Evolutionary conservation across 2,888 invertebrate species (phyloP), one percentile per base, ranked within the genome.

Genomic region (Punctoribates punctum): DNA sequence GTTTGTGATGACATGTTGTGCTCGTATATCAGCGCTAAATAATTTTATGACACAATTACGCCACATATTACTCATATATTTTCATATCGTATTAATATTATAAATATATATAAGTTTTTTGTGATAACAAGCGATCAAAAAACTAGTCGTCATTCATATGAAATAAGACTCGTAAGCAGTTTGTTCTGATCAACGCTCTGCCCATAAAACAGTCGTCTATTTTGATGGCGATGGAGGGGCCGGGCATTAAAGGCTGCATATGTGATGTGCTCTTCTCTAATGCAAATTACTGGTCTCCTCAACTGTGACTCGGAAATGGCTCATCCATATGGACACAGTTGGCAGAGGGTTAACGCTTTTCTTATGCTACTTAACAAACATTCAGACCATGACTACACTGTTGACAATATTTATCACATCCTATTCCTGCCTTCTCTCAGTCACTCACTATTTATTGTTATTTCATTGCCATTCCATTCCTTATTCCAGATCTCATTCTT

Each of bases 341-440:
- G 65, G 29, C 65, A 34, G n/a, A 38, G 65, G 34, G 29, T 34
- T 34, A 34, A 38, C 27, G 29, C 17, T 65, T 34, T 65, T 65
- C 65, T 20, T 57, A 11, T 57, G 57, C 57, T 25, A 57, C 25
- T 65, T 38, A 34, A n/a, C 65, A 65, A 42, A 42, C 42, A 42
- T 42, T 42, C 34, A 65, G 13, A 15, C 29, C 20, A 15, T 34
- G n/a, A n/a, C 34, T 23, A 25, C 57, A 57, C 25, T 57, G 38
- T 65, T 65, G 65, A 65, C 65, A 65, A 65, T 65, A 65, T 65
- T 65, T 65, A 65, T 65, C 65, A 65, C 65, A 65, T 65, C 34
- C 65, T 65, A 65, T 65, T 65, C 38, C 20, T 23, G 9, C 57
- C 57, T 25, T 11, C 23, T 13, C 57, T 25, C 13, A 20, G n/a